Conservation (phyloP, 2,113 vertebrate genomes). For the Rhynchomys soricoides region DNA sequence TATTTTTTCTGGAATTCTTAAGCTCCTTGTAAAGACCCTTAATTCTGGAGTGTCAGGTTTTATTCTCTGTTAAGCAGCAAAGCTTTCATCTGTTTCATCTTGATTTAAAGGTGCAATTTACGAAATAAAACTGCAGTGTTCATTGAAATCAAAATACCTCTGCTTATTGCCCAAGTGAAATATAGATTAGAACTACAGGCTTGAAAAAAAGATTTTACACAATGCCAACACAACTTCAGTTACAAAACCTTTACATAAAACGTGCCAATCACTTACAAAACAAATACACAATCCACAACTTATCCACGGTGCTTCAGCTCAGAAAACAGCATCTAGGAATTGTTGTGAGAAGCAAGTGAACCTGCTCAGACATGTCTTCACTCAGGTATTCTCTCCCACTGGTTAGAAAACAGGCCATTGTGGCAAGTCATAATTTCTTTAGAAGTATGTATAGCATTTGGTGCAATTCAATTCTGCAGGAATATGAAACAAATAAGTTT, state of each 20-base stretch:
- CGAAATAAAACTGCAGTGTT: constrained; percentile 73
- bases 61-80: constrained; percentile 72
- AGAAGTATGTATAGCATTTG: constrained; percentile 9
- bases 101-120: constrained; percentile 77
- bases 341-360: not conserved
- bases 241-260: constrained; percentile 48
- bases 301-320: not conserved
- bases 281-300: constrained; percentile 47
- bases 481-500: constrained; percentile 59
- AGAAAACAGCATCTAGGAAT: constrained; percentile 18
- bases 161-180: constrained; percentile 71
- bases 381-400: not conserved
- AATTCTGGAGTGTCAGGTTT: constrained; percentile 58
- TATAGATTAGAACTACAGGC: constrained; percentile 67
- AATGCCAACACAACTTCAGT: constrained; percentile 54
- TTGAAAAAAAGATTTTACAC: constrained; percentile 59
- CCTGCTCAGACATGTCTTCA: not conserved
- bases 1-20: constrained; percentile 69
- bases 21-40: constrained; percentile 61
- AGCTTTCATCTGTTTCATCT: constrained; percentile 79
- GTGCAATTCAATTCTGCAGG: constrained; percentile 62
- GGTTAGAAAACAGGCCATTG: not conserved
- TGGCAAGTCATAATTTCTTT: constrained; percentile 52
- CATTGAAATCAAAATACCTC: constrained; percentile 76
- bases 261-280: not conserved